Conservation (phyloP, 1,140 invertebrate genomes). For the Subanguina moxae region DNA sequence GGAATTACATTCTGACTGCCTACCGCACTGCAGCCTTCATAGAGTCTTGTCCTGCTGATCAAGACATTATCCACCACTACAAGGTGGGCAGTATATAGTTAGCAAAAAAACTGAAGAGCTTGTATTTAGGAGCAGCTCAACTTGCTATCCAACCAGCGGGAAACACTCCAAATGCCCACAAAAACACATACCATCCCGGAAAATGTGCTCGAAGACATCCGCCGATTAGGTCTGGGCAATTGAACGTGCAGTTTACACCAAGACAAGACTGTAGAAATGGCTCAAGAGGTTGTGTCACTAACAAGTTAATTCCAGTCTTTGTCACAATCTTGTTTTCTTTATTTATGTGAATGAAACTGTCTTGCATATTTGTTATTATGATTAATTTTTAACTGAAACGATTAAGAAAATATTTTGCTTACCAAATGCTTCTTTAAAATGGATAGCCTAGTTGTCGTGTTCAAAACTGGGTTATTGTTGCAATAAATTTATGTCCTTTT, state of each 20-base stretch:
- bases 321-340: too few relatives aligned
- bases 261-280: too few relatives aligned
- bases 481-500: too few relatives aligned
- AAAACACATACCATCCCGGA: conserved; percentile 57
- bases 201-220: conserved; percentile 13
- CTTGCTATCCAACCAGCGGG: conserved; percentile 53
- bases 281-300: too few relatives aligned
- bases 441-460: too few relatives aligned
- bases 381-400: too few relatives aligned
- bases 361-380: too few relatives aligned
- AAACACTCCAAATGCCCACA: conserved; percentile 56
- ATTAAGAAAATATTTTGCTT: too few relatives aligned
- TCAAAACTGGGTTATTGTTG: too few relatives aligned
- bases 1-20: conserved; percentile 67
- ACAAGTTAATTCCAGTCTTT: too few relatives aligned
- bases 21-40: conserved; percentile 65
- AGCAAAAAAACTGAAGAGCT: neutral
- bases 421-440: too few relatives aligned
- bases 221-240: conserved; percentile 10
- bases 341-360: too few relatives aligned
- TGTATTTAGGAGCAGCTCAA: conserved; percentile 54
- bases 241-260: neutral
- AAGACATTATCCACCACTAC: conserved; percentile 60
- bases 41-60: conserved; percentile 67
- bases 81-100: conserved; percentile 35